Evolutionary conservation across 1,140 invertebrate species (phyloP).

Genomic region (Drosophila athabasca): DNA sequence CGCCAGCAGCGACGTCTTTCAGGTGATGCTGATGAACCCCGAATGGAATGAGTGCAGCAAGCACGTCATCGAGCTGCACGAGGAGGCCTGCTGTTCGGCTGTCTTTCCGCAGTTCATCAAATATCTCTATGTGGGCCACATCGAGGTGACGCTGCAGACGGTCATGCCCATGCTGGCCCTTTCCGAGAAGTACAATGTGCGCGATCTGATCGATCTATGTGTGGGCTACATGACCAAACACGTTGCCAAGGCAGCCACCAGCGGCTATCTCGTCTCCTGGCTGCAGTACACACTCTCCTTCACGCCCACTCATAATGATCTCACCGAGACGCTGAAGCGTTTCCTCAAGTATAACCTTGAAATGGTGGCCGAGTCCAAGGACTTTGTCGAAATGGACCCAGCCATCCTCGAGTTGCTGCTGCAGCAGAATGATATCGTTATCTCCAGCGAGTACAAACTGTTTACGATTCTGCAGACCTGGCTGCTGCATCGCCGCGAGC

Average conservation of each 20-base stretch:
- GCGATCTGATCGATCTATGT: slow-evolving; percentile 93
- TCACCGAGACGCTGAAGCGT: slow-evolving; percentile 89
- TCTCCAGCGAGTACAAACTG: slow-evolving; percentile 94
- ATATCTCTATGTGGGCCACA: slow-evolving; percentile 97
- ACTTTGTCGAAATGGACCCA: slow-evolving; percentile 92
- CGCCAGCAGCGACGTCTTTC: slow-evolving; percentile 97
- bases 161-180: slow-evolving; percentile 94
- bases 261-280: slow-evolving; percentile 94
- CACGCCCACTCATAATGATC: slow-evolving; percentile 88
- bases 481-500: slow-evolving; percentile 88
- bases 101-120: slow-evolving; percentile 95
- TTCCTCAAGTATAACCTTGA: slow-evolving; percentile 97
- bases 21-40: slow-evolving; percentile 97
- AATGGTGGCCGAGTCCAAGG: slow-evolving; percentile 89
- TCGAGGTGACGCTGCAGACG: slow-evolving; percentile 91
- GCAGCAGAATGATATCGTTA: slow-evolving; percentile 93
- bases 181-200: slow-evolving; percentile 97
- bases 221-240: slow-evolving; percentile 94
- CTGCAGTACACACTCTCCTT: slow-evolving; percentile 94
- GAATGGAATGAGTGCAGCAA: slow-evolving; percentile 96
- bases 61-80: slow-evolving; percentile 91
- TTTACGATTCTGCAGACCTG: slow-evolving; percentile 91
- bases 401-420: slow-evolving; percentile 91
- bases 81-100: slow-evolving; percentile 91
- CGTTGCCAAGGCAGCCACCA: slow-evolving; percentile 91